These are phyloP conservation scores for Andinoacara biseriatus DNA, from an alignment of 2,113 vertebrate species.

Conservation along the genomic window DNA sequence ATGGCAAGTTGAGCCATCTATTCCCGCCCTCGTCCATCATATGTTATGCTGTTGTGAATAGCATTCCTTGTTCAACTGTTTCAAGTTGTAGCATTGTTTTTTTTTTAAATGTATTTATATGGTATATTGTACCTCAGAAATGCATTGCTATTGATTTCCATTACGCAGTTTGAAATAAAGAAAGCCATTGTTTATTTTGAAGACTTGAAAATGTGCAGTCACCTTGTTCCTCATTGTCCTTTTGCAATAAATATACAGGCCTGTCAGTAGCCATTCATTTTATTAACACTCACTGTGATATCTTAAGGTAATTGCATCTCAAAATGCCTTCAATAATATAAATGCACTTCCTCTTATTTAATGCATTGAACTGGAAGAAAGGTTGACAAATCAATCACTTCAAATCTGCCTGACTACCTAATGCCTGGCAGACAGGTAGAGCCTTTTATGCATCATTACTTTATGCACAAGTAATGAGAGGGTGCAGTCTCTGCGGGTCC, in stretches of 20 bases:
- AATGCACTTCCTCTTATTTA: neutral
- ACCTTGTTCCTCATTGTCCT: constrained; percentile 1
- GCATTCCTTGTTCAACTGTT: constrained; percentile 50
- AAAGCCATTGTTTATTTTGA: constrained; percentile 61
- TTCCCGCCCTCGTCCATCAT: constrained; percentile 23
- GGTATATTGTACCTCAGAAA: constrained; percentile 70
- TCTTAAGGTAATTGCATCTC: neutral
- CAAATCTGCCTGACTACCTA: neutral
- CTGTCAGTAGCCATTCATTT: neutral
- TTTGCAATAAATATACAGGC: neutral
- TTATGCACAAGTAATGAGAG: neutral
- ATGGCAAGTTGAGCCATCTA: constrained; percentile 23
- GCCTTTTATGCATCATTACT: too few species aligned
- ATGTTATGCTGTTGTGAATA: constrained; percentile 44
- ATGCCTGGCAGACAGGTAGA: neutral
- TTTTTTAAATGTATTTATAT: constrained; percentile 68
- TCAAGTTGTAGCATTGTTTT: constrained; percentile 74
- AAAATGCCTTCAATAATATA: neutral
- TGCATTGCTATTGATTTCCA: constrained; percentile 66
- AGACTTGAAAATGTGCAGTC: constrained; percentile 1
- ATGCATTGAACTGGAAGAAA: neutral
- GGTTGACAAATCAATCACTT: neutral
- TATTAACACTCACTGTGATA: neutral
- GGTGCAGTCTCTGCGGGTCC: neutral
- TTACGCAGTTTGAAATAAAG: constrained; percentile 78